These are phyloP conservation scores for Drosophila crucigera DNA, from an alignment of 2,888 invertebrate species.

Conservation along the genomic window DNA sequence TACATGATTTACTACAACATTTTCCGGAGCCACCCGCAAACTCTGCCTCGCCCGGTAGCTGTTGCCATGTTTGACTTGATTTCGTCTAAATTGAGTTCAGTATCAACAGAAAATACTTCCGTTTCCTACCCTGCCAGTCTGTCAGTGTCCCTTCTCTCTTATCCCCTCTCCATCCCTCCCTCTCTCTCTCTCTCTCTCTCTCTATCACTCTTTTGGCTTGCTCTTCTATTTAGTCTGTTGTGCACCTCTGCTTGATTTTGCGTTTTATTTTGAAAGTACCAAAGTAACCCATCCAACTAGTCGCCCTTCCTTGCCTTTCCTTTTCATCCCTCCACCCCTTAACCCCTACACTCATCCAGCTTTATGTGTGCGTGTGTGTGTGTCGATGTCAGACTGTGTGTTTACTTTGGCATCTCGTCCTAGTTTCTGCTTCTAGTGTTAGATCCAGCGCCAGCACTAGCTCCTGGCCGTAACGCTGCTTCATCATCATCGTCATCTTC, in stretches of 20 bases:
- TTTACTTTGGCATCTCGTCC: conserved; percentile 70
- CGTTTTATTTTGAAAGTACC: conserved; percentile 57
- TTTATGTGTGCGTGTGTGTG: conserved; percentile 24
- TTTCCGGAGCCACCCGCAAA: conserved; percentile 39
- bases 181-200: background rate
- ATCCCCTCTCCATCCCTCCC: background rate
- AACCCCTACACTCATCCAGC: conserved; percentile 1
- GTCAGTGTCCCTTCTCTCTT: conserved; percentile 40
- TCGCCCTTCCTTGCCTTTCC: conserved; percentile 8
- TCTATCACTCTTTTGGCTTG: background rate
- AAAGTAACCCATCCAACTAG: conserved; percentile 61
- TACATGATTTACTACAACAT: conserved; percentile 79
- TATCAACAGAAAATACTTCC: conserved; percentile 82
- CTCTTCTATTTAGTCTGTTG: conserved; percentile 42
- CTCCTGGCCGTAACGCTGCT: conserved; percentile 7
- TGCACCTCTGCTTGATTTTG: conserved; percentile 73
- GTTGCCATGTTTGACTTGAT: conserved; percentile 81
- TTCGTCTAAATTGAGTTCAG: conserved; percentile 82
- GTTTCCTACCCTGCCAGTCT: conserved; percentile 68
- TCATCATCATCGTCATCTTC: conserved; percentile 23
- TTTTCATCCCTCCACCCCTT: background rate
- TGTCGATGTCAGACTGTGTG: conserved; percentile 52
- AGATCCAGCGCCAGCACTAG: conserved; percentile 13
- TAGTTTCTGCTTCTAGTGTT: conserved; percentile 31
- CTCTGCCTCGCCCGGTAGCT: conserved; percentile 22